A percentile compares a stretch with the other conserved stretches of the same genome.
Conservation (phyloP, 35 echinoderm and acorn worm species). For the Apostichopus californicus region DNA sequence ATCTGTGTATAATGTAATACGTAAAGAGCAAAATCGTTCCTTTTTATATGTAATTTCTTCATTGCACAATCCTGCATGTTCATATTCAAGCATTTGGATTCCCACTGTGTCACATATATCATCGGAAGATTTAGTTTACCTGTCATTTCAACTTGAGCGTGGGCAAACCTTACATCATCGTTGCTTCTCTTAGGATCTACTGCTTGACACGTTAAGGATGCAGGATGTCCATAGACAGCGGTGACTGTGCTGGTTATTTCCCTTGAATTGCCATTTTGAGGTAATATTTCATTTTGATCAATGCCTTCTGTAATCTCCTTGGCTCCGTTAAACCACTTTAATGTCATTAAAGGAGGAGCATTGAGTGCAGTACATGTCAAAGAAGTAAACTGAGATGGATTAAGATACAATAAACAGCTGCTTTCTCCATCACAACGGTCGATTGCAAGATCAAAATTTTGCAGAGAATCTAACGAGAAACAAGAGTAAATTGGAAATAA, state of each 20-base stretch:
- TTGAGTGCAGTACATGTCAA: background rate
- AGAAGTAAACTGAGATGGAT: background rate
- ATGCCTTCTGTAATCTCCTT: background rate
- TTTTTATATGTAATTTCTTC: no score
- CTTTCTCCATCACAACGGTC: background rate
- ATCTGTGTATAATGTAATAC: no score
- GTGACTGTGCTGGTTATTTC: background rate
- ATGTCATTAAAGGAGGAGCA: background rate
- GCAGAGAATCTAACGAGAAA: background rate
- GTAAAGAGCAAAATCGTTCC: no score
- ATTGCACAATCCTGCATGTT: no score
- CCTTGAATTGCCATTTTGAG: background rate
- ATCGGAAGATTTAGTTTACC: background rate
- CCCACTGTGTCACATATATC: no score
- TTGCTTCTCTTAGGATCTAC: background rate
- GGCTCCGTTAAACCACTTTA: background rate
- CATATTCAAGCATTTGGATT: no score
- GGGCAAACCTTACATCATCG: background rate
- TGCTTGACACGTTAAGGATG: background rate
- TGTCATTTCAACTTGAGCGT: background rate
- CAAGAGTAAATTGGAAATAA: no score
- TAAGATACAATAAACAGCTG: background rate
- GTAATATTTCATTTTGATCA: background rate
- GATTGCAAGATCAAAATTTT: background rate
- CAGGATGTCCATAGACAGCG: background rate